Conservation (phyloP, 2,113 vertebrate species). For the Actenoides hombroni region DNA sequence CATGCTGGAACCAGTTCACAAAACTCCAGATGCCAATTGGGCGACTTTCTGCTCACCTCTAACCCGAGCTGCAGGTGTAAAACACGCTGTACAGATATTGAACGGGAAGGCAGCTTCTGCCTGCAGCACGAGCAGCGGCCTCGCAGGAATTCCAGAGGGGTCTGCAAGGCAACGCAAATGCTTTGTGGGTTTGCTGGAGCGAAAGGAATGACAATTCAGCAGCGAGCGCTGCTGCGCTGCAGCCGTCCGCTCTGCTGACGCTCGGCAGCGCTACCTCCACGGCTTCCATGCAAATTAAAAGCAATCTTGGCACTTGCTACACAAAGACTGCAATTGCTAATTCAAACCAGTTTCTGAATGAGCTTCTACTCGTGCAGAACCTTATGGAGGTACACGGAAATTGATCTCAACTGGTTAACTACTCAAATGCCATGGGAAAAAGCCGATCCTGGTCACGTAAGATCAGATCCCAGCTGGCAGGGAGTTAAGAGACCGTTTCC, state of each 20-base stretch:
- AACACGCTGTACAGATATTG: not conserved
- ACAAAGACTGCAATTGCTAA: constrained; percentile 11
- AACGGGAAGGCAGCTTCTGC: not conserved
- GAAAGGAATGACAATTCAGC: not conserved
- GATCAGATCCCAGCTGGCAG: not conserved
- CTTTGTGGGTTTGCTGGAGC: not conserved
- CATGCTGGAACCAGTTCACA: not conserved
- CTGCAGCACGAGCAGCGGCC: not conserved
- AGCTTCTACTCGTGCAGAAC: not conserved
- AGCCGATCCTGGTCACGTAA: not conserved
- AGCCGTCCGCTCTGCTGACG: not conserved
- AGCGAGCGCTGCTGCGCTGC: not conserved
- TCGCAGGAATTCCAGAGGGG: not conserved
- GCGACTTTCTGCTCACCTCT: not conserved
- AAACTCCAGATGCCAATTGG: not conserved
- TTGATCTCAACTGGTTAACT: not conserved
- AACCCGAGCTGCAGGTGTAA: not conserved
- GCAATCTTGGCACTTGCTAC: not conserved
- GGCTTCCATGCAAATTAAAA: not conserved
- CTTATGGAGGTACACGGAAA: not conserved
- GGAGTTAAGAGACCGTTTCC: too few relatives aligned
- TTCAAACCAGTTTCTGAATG: constrained; percentile 24
- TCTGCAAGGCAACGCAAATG: not conserved
- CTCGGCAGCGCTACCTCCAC: not conserved
- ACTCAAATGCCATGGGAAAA: not conserved